These are phyloP conservation scores for Pseudachorutes palmiensis DNA, from an alignment of 1,140 invertebrate species.

Conservation along the genomic window DNA sequence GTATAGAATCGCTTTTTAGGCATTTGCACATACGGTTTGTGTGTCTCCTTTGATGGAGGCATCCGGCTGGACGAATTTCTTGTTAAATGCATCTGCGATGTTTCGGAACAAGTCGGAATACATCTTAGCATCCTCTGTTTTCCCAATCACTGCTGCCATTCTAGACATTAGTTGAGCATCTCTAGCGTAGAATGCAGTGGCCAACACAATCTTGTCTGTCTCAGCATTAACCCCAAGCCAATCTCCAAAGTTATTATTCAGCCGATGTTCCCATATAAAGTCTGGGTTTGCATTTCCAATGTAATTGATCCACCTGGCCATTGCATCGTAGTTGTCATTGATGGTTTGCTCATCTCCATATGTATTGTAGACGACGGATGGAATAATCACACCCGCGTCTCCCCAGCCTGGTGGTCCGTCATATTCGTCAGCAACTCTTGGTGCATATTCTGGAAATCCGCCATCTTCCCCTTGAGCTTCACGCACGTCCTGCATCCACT, in stretches of 20 bases:
- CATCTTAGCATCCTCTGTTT: neutral
- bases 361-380: neutral
- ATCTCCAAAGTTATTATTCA: neutral
- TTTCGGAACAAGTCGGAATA: neutral
- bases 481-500: neutral
- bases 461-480: neutral
- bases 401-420: neutral
- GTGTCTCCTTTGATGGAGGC: neutral
- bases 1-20: too few relatives aligned
- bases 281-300: neutral
- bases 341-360: neutral
- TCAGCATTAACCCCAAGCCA: neutral
- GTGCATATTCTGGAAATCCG: neutral
- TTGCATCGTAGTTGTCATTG: neutral
- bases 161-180: neutral
- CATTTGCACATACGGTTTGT: too few relatives aligned
- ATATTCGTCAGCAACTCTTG: neutral
- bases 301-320: neutral
- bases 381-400: neutral
- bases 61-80: neutral
- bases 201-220: neutral
- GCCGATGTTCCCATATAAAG: neutral
- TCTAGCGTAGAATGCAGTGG: neutral
- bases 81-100: neutral
- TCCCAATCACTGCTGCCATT: neutral